Evolutionary conservation across 1,140 invertebrate species (phyloP), one percentile per base, ranked within the genome.

Genomic region (Hylaeus anthracinus): DNA sequence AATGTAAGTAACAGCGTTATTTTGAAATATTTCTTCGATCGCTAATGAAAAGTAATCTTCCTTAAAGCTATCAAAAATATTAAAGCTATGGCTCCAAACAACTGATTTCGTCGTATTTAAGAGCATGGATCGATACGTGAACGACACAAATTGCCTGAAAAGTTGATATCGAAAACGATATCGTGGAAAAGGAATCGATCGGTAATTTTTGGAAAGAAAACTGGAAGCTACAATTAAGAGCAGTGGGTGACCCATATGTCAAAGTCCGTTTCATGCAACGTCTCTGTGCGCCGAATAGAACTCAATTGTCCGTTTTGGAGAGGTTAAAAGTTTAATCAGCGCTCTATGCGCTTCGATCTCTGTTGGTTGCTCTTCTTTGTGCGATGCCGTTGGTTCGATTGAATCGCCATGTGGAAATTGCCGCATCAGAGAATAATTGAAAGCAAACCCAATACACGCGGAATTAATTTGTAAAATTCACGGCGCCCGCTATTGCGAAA

Each of bases 321-420:
- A 26, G 5, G 53, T 66, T 56, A 26, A 76, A 67, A 58, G 73
- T 75, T 78, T 37, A 61, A 71, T 53, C 66, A 4, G 26, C 61
- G 37, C 37, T 8, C 45, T 8, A 3, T 3, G 1, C 4, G n/a
- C 9, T 26, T 43, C 15, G 9, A 14, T 48, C 65, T 39, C 0
- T 37, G 26, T 6, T 26, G 3, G 14, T 14, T 1, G 5, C 37
- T 2, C n/a, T 15, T 56, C 65, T 66, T 37, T 72, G 26, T 15
- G 51, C 26, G 14, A 12, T 2, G 14, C 3, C 61, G 9, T 41
- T 39, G 6, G 9, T 8, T 45, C 6, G 39, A 65, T 65, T 55
- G 39, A 55, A 53, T 71, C 45, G 3, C 1, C 15, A 6, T 3
- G 43, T 26, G 5, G 26, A 60, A 61, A 77, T 70, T 14, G 37